Percentiles rank a stretch among this genome's conserved stretches.
Evolutionary conservation across 2,113 vertebrate species (phyloP).

Genomic region (Coregonus clupeaformis): DNA sequence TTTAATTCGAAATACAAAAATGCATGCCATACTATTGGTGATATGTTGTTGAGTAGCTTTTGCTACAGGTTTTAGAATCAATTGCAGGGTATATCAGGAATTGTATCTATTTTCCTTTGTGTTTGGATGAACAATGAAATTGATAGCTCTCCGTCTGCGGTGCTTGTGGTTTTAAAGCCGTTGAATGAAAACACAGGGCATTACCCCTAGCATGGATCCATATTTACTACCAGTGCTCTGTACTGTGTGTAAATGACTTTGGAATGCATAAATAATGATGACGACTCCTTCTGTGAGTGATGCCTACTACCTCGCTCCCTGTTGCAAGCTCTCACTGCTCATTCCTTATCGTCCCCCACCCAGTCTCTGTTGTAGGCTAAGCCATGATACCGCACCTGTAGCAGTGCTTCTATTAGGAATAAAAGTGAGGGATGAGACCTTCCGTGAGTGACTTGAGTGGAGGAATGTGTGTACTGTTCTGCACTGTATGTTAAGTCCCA

Average conservation of each 20-base stretch:
- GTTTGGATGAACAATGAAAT: not conserved
- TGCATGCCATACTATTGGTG: not conserved
- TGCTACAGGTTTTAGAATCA: not conserved
- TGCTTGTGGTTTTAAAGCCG: conserved; percentile 13
- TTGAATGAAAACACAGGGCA: conserved; percentile 4
- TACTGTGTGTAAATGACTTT: conserved; percentile 45
- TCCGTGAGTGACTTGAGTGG: not conserved
- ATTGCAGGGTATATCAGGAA: not conserved
- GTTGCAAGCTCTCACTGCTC: conserved; percentile 3
- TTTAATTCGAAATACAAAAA: not conserved
- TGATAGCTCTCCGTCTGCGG: conserved; percentile 17
- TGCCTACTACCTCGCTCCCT: not conserved
- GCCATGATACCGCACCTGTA: not conserved
- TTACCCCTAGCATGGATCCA: conserved; percentile 30
- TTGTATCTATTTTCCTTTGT: not conserved
- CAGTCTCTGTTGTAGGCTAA: not conserved
- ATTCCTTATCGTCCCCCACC: not conserved
- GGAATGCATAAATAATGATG: conserved; percentile 54
- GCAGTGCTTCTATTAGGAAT: not conserved
- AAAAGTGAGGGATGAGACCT: not conserved
- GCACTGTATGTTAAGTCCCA: not conserved
- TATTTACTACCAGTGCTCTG: conserved; percentile 34
- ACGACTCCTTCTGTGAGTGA: conserved; percentile 3
- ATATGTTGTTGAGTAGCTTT: not conserved
- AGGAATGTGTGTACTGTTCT: not conserved